Percentiles rank a stretch among this genome's conserved stretches.
Conservation (phyloP, 2,888 invertebrate species). For the Geophilus truncorum region DNA sequence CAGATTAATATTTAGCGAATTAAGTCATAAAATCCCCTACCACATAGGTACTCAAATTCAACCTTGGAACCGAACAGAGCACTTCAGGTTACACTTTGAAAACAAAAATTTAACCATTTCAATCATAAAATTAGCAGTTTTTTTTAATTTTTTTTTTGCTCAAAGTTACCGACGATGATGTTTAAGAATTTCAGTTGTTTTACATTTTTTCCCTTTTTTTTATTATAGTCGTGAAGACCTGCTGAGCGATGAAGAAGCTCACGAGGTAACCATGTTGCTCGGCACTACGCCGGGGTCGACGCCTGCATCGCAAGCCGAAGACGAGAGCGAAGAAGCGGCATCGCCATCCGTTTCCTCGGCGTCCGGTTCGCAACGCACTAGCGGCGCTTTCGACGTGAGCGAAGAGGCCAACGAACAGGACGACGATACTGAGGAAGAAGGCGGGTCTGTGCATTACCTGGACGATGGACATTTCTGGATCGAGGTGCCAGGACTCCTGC, state of each 20-base stretch:
- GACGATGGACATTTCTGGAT: conserved; percentile 93
- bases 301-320: not conserved
- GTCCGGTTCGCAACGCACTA: conserved; percentile 30
- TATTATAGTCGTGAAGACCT: conserved; percentile 17
- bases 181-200: not conserved
- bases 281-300: conserved; percentile 36
- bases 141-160: not conserved
- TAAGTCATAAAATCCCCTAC: not conserved
- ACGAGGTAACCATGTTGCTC: conserved; percentile 76
- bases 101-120: too few species aligned
- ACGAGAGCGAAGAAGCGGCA: conserved; percentile 31
- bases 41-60: not conserved
- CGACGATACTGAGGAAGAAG: conserved; percentile 33
- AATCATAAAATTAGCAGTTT: too few species aligned
- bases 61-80: not conserved
- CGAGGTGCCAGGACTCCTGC: conserved; percentile 61
- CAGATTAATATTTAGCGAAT: not conserved
- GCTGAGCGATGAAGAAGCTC: conserved; percentile 71
- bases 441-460: conserved; percentile 62
- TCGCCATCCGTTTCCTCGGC: conserved; percentile 30
- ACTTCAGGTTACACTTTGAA: not conserved
- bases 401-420: conserved; percentile 49
- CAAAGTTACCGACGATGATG: not conserved
- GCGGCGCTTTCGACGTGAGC: conserved; percentile 39
- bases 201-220: not conserved